Evolutionary conservation across 2,888 invertebrate species (phyloP).

Genomic region (Sthenelais limicola): DNA sequence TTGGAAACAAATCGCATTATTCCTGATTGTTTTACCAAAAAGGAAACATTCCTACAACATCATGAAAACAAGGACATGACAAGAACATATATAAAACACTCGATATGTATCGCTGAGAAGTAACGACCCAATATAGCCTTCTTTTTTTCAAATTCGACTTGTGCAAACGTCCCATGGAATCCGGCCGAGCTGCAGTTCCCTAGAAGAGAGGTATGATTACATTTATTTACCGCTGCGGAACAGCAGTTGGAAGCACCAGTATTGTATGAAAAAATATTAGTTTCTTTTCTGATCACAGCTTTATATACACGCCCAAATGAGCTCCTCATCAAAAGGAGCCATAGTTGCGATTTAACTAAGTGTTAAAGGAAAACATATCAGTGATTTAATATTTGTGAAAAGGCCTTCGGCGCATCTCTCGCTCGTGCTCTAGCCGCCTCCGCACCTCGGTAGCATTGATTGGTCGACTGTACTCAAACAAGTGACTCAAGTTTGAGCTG

Average conservation of each 20-base stretch:
- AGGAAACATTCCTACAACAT: neutral
- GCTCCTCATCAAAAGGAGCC: neutral
- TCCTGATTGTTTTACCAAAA: neutral
- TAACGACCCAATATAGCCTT: too few species aligned
- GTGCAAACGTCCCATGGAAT: too few species aligned
- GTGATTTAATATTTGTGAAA: neutral
- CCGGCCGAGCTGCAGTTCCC: too few species aligned
- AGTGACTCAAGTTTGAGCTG: neutral
- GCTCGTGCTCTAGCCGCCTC: conserved; percentile 18
- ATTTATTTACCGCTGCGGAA: too few species aligned
- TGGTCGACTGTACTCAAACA: conserved; percentile 22
- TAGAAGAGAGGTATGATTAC: too few species aligned
- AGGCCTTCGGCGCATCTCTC: conserved; percentile 1
- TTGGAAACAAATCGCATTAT: neutral
- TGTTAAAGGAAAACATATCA: neutral
- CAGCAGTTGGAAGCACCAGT: conserved; percentile 21
- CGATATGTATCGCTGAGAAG: too few species aligned
- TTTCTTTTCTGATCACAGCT: conserved; percentile 17
- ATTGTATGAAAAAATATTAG: neutral
- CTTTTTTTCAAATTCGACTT: too few species aligned
- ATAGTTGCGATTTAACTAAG: neutral
- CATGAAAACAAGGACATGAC: neutral
- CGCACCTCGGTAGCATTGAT: conserved; percentile 15
- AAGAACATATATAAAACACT: neutral
- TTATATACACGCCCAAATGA: too few species aligned